These are phyloP conservation scores for Gorsachius goisagi DNA, from an alignment of 2,113 vertebrate genomes.

Conservation along the genomic window DNA sequence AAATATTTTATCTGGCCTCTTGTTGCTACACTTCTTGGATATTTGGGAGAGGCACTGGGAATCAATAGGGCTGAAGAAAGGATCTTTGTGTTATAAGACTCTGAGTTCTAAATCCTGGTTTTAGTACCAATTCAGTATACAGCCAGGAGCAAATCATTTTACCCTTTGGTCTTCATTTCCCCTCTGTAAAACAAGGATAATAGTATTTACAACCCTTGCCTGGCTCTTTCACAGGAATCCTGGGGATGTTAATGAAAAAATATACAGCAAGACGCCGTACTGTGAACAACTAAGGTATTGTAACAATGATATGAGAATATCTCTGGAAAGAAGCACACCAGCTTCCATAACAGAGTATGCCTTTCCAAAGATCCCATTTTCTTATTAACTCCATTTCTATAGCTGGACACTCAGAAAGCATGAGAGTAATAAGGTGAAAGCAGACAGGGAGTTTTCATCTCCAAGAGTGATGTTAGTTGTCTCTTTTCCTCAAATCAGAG, in stretches of 20 bases:
- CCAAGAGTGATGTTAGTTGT: background rate
- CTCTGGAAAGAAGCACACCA: background rate
- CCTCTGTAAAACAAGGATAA: background rate
- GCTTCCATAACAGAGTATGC: background rate
- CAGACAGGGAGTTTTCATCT: background rate
- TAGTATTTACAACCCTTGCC: background rate
- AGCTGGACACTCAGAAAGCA: background rate
- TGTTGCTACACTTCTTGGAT: background rate
- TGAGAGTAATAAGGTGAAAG: background rate
- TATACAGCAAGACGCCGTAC: background rate
- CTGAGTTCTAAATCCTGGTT: background rate
- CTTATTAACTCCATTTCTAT: background rate
- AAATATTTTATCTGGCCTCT: background rate
- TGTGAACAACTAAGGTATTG: background rate
- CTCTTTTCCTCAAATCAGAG: background rate
- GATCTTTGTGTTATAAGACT: background rate
- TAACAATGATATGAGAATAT: background rate
- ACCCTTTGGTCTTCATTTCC: background rate
- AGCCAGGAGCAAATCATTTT: constrained; percentile 2
- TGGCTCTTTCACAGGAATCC: background rate
- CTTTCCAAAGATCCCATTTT: background rate
- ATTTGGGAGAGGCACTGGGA: background rate
- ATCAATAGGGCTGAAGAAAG: background rate
- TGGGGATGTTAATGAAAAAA: background rate
- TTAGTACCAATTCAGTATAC: background rate